Conservation (phyloP, 2,888 invertebrate genomes). For the Allygus modestus region DNA sequence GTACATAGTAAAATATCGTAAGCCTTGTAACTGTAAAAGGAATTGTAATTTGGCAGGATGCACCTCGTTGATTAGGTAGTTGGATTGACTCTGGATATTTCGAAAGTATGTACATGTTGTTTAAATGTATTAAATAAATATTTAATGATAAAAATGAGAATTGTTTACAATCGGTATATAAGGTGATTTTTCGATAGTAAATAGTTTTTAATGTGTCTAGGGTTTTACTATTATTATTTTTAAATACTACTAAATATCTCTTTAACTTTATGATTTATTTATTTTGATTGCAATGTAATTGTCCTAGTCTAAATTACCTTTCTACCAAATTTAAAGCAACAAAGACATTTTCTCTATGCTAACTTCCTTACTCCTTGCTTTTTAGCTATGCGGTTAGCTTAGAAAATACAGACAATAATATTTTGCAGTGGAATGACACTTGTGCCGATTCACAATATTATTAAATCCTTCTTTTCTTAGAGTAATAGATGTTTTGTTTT, state of each 20-base stretch:
- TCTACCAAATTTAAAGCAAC: background rate
- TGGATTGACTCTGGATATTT: background rate
- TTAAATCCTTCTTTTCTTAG: conserved; percentile 11
- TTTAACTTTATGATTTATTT: too few relatives aligned
- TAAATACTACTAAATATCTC: too few relatives aligned
- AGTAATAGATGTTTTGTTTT: conserved; percentile 38
- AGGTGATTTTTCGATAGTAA: too few relatives aligned
- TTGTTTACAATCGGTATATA: too few relatives aligned
- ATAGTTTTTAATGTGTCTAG: too few relatives aligned
- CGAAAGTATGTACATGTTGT: background rate
- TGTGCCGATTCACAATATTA: conserved; percentile 3
- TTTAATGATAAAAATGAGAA: background rate
- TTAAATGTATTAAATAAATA: background rate
- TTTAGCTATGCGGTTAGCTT: conserved; percentile 52
- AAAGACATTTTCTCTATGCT: background rate
- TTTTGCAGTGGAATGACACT: conserved; percentile 58
- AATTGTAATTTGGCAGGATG: background rate
- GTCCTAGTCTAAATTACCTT: too few relatives aligned
- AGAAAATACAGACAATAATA: conserved; percentile 61
- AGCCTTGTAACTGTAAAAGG: background rate
- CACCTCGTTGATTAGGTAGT: background rate
- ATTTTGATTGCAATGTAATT: too few relatives aligned
- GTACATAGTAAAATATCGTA: background rate
- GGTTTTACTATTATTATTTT: too few relatives aligned
- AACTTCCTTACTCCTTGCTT: background rate